Evolutionary conservation across 2,113 vertebrate genomes (phyloP).

Genomic region (Anseranas semipalmata): DNA sequence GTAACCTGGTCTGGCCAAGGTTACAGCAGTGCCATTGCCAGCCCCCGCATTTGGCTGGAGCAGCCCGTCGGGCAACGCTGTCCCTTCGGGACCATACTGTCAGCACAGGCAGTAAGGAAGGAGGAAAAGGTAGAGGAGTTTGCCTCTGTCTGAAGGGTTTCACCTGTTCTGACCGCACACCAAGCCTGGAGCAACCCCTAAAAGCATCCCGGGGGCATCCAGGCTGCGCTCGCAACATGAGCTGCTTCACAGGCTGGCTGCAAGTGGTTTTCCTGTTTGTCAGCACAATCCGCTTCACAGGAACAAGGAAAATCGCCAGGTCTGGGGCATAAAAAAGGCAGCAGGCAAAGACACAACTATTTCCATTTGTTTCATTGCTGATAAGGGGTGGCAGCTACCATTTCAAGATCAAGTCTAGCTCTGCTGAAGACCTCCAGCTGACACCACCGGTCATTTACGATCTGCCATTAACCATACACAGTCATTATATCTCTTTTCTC

Average conservation of each 20-base stretch:
- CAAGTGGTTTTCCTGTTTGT: not conserved
- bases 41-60: accelerated
- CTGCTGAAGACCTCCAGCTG: conserved; percentile 42
- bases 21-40: not conserved
- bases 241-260: not conserved
- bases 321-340: conserved; percentile 8
- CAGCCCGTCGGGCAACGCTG: not conserved
- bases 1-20: not conserved
- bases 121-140: not conserved
- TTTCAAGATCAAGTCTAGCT: conserved; percentile 17
- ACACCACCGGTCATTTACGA: conserved; percentile 12
- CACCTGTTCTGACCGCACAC: not conserved
- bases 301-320: conserved; percentile 29
- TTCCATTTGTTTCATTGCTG: conserved; percentile 44
- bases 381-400: conserved; percentile 14
- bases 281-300: not conserved
- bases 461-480: conserved; percentile 2
- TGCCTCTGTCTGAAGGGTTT: not conserved
- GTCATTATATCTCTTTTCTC: conserved; percentile 10
- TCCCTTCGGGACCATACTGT: not conserved
- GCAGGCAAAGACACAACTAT: not conserved
- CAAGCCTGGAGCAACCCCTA: not conserved
- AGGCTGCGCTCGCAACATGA: not conserved
- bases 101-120: not conserved
- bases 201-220: not conserved